These are phyloP conservation scores for Tinea pellionella DNA, from an alignment of 2,888 invertebrate genomes.

Conservation along the genomic window DNA sequence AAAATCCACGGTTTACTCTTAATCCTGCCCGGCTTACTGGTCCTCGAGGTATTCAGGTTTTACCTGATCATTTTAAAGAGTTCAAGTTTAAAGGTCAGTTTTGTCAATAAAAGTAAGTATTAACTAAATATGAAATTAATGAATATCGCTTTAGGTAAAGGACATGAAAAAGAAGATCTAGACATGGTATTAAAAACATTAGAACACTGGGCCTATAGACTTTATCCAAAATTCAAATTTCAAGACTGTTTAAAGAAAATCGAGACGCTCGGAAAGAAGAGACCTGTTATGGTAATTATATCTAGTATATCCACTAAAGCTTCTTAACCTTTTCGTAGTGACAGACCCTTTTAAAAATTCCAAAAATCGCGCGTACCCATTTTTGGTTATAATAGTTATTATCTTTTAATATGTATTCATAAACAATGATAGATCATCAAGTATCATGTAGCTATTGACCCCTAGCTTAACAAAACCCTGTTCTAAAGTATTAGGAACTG, in stretches of 20 bases:
- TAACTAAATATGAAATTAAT: too few relatives aligned
- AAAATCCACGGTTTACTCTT: conserved; percentile 75
- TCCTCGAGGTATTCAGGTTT: conserved; percentile 81
- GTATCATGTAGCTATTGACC: too few relatives aligned
- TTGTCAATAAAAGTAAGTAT: too few relatives aligned
- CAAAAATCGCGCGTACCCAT: too few relatives aligned
- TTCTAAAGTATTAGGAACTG: too few relatives aligned
- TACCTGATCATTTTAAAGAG: conserved; percentile 83
- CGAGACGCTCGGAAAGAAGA: conserved; percentile 79
- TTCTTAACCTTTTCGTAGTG: too few relatives aligned
- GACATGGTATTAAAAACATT: conserved; percentile 81
- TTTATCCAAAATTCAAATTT: conserved; percentile 91
- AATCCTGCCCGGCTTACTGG: conserved; percentile 80
- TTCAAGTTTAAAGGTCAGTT: conserved; percentile 78
- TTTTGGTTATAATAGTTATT: too few relatives aligned
- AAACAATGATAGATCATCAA: too few relatives aligned
- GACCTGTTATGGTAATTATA: conserved; percentile 74
- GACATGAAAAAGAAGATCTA: conserved; percentile 86
- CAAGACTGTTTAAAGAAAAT: conserved; percentile 87
- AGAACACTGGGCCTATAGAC: conserved; percentile 93
- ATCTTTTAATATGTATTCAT: too few relatives aligned
- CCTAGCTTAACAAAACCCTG: too few relatives aligned
- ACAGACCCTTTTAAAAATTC: too few relatives aligned
- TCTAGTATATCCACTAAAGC: too few relatives aligned
- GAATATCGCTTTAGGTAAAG: conserved; percentile 63